phyloP scores from a whole-genome alignment of 1,140 invertebrate species.

The Stegodyphus dumicola region DNA sequence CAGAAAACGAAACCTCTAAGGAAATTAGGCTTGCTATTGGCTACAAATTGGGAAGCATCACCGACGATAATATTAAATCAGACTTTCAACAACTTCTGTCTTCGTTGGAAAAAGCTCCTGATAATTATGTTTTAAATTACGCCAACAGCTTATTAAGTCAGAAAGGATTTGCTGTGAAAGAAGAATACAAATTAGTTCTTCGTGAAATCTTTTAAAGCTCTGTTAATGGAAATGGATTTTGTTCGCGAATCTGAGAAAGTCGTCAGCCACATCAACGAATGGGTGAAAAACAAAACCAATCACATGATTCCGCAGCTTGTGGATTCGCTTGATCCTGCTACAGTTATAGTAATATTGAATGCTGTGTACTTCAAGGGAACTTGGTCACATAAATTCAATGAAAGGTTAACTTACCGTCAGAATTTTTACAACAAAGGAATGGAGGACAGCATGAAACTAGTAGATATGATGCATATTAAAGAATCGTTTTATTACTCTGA shows the following conservation, averaged over 20 bases:
- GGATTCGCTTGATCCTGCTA: slow-evolving; percentile 59
- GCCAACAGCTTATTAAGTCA: neutral
- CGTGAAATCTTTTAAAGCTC: slow-evolving; percentile 73
- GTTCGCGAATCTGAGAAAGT: slow-evolving; percentile 72
- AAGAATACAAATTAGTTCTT: slow-evolving; percentile 67
- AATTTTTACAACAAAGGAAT: slow-evolving; percentile 75
- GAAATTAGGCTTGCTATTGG: neutral
- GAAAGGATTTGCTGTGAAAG: slow-evolving; percentile 72
- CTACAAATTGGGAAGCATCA: neutral
- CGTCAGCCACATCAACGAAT: slow-evolving; percentile 56
- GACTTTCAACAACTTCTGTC: slow-evolving; percentile 65
- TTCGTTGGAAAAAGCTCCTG: slow-evolving; percentile 39
- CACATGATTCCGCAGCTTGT: slow-evolving; percentile 64
- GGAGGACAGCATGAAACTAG: neutral
- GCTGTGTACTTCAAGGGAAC: slow-evolving; percentile 80
- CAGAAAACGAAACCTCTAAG: neutral
- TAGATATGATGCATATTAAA: slow-evolving; percentile 33
- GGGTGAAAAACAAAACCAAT: slow-evolving; percentile 62
- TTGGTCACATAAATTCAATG: slow-evolving; percentile 80
- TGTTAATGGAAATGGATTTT: slow-evolving; percentile 78
- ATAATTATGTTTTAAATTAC: neutral
- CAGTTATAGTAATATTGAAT: slow-evolving; percentile 65
- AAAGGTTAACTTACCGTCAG: slow-evolving; percentile 63
- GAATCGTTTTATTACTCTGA: slow-evolving; percentile 39
- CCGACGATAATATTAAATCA: neutral